Evolutionary conservation across 1,140 invertebrate genomes (phyloP).

Genomic region (Planococcus citri): DNA sequence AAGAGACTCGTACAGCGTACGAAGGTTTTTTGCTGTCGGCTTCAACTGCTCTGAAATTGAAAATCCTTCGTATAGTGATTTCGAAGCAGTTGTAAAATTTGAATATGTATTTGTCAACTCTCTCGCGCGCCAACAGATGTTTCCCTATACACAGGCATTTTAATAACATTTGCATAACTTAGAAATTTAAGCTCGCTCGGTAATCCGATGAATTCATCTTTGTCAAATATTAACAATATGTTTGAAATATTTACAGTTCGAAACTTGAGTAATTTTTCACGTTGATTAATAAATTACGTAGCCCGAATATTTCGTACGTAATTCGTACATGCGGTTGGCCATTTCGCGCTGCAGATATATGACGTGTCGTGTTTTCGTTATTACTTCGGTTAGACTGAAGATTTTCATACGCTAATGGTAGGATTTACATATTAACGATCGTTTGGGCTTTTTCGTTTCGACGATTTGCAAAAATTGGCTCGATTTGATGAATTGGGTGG

Average conservation of each 20-base stretch:
- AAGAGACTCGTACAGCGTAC: neutral
- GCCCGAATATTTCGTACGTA: no score
- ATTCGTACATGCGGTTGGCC: no score
- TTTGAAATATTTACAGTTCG: neutral
- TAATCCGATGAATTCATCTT: neutral
- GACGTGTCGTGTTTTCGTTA: no score
- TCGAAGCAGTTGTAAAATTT: neutral
- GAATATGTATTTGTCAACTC: slow-evolving; percentile 7
- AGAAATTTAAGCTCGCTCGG: neutral
- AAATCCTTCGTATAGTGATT: neutral
- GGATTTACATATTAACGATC: no score
- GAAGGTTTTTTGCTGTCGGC: neutral
- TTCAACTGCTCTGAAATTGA: neutral
- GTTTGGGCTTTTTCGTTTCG: no score
- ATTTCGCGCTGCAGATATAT: no score
- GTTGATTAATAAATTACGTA: neutral
- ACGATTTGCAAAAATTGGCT: no score
- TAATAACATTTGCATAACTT: slow-evolving; percentile 8
- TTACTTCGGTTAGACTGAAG: no score
- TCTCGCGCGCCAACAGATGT: neutral
- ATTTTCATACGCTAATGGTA: no score
- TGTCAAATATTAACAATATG: neutral
- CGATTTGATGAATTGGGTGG: no score
- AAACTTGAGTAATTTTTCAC: slow-evolving; percentile 4
- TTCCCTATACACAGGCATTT: slow-evolving; percentile 1